Evolutionary conservation across 1,140 invertebrate species (phyloP), one percentile per base, ranked within the genome.

Genomic region (Pollicipes pollicipes): DNA sequence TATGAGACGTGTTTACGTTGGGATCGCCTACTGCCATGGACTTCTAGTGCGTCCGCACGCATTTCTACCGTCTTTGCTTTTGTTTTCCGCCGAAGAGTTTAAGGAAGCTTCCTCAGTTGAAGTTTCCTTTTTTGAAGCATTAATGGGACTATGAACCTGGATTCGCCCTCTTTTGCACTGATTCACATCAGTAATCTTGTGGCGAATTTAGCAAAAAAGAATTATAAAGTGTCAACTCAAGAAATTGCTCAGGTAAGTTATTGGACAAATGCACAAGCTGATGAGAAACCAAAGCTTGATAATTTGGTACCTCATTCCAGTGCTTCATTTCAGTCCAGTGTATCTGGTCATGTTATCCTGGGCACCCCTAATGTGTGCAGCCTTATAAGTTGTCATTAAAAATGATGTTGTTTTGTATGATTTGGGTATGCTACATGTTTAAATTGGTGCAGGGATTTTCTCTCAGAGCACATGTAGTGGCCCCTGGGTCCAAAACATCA

Each of bases 181-280:
- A 74, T 73, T 74, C 75, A 74, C 72, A 74, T 74, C 74, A 73
- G 71, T 73, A 72, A 71, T 89, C 90, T 94, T 83, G 89, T 96
- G 85, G 86, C 88, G 82, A 94, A 91, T 87, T 87, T 95, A 84
- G 91, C 86, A 82, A 95, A 94, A 87, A 93, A 93, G 85, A 96
- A 95, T 84, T 92, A 88, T 83, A 90, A 90, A 81, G 86, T 88
- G 79, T 90, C 86, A 81, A 86, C 87, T 81, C 87, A 88, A 82
- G 90, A 93, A 82, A 84, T 90, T 80, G 83, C 83, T 79, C 85
- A 86, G 83, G 89, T 90, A 84, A 81, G 82, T 69, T 24, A 58
- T 70, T 30, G 30, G 32, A 71, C 69, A n/a, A 28, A 6, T 37
- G 37, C 70, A 68, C 70, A 71, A 70, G 67, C 67, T 70, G 58